phyloP scores from a whole-genome alignment of 2,888 invertebrate species.

The Nasonovia ribisnigri region DNA sequence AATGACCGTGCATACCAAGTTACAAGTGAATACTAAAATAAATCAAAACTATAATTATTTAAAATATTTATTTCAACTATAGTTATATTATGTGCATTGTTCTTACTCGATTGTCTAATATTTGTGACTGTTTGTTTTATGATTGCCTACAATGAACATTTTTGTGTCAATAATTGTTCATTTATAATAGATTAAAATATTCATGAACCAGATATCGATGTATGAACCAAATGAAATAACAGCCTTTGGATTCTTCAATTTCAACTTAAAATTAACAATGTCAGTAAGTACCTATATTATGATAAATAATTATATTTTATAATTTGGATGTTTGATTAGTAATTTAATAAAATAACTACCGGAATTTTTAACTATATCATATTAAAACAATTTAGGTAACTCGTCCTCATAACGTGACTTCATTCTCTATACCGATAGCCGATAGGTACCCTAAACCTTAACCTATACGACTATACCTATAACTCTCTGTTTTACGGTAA shows the following conservation, averaged over 20 bases:
- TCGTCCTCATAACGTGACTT: too few species aligned
- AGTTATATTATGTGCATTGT: neutral
- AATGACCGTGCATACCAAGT: neutral
- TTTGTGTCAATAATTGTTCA: neutral
- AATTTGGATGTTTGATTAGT: too few species aligned
- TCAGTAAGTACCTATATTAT: neutral
- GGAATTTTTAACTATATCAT: too few species aligned
- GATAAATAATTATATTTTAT: neutral
- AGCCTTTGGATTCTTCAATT: slow-evolving; percentile 4
- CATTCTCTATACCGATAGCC: too few species aligned
- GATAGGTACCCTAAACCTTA: too few species aligned
- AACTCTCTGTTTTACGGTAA: too few species aligned
- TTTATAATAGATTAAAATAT: slow-evolving; percentile 27
- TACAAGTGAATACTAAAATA: neutral
- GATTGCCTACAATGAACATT: neutral
- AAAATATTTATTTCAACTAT: neutral
- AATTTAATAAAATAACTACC: too few species aligned
- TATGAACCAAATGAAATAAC: slow-evolving; percentile 1
- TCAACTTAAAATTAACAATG: neutral
- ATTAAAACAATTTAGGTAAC: too few species aligned
- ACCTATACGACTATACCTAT: too few species aligned
- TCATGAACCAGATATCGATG: slow-evolving; percentile 11
- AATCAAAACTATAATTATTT: neutral
- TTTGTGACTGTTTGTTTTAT: too few species aligned
- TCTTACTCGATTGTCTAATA: too few species aligned